A percentile compares a stretch with the other conserved stretches of the same genome.
These are phyloP conservation scores for Miniopterus natalensis DNA, from an alignment of 2,113 vertebrate genomes.

Conservation along the genomic window DNA sequence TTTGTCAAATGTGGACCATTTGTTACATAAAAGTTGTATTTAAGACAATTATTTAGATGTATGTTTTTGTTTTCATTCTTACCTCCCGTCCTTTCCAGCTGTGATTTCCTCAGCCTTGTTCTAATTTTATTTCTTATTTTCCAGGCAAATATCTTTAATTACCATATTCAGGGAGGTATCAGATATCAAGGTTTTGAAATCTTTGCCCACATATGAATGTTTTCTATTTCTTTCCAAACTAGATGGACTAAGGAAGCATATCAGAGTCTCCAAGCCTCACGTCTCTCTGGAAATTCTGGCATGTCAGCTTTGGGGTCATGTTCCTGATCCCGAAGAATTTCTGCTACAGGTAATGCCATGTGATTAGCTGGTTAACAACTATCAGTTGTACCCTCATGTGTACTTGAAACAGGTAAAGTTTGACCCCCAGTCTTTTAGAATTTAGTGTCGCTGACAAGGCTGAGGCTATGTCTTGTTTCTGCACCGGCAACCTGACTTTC, in stretches of 20 bases:
- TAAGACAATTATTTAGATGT: not conserved
- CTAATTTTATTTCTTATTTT: slow-evolving; percentile 42
- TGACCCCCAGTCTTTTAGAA: not conserved
- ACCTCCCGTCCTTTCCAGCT: not conserved
- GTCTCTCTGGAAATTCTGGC: not conserved
- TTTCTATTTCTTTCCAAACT: slow-evolving; percentile 27
- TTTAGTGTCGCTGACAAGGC: not conserved
- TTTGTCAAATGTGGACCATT: slow-evolving; percentile 5
- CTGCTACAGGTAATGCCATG: not conserved
- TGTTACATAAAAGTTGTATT: not conserved
- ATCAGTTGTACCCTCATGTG: not conserved
- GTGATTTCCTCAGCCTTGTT: not conserved
- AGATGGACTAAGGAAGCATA: not conserved
- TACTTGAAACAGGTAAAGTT: not conserved
- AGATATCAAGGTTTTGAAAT: slow-evolving; percentile 1
- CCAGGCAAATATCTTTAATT: slow-evolving; percentile 21
- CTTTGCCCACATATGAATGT: not conserved
- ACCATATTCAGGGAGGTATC: not conserved
- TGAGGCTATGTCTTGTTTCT: not conserved
- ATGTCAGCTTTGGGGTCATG: not conserved
- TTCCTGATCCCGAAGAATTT: not conserved
- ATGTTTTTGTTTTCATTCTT: not conserved
- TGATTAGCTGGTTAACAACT: not conserved
- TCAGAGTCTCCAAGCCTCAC: not conserved
- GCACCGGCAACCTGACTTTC: not conserved